Conservation (phyloP, 30 jellyfish, hydroid and myxozoan species). For the Cassiopea xamachana region DNA sequence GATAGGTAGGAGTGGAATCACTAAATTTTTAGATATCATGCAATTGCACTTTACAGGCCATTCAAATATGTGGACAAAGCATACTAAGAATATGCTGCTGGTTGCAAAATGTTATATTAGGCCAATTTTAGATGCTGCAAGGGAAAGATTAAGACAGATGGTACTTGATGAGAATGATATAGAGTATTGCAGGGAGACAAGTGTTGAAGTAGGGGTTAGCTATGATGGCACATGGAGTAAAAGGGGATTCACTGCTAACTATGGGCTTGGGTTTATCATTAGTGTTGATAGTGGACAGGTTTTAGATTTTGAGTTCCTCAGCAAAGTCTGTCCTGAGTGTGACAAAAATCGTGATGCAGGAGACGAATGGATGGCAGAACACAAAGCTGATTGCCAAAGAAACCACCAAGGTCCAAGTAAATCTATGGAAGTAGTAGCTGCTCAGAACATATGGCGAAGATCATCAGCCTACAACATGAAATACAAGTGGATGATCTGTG, state of each 20-base stretch:
- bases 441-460: constrained; percentile 20
- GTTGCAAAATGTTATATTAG: neutral
- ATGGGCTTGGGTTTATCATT: constrained; percentile 32
- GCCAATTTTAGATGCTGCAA: constrained; percentile 22
- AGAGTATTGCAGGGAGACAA: constrained; percentile 1
- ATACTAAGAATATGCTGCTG: neutral
- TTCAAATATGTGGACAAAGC: neutral
- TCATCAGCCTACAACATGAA: constrained; percentile 10
- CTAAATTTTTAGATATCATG: constrained; percentile 1
- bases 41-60: neutral
- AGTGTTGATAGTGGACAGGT: constrained; percentile 52
- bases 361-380: constrained; percentile 47
- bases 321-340: constrained; percentile 36
- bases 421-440: constrained; percentile 50
- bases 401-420: constrained; percentile 9
- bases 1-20: constrained; percentile 10
- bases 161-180: constrained; percentile 21
- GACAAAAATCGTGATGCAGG: constrained; percentile 15
- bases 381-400: constrained; percentile 6
- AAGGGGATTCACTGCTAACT: constrained; percentile 45
- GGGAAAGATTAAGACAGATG: neutral
- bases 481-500: constrained; percentile 54
- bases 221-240: constrained; percentile 58
- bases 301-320: constrained; percentile 14
- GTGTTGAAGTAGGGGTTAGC: constrained; percentile 42